Evolutionary conservation across 2,113 vertebrate genomes (phyloP), one percentile per base, ranked within the genome.

Genomic region (Podarcis raffonei): DNA sequence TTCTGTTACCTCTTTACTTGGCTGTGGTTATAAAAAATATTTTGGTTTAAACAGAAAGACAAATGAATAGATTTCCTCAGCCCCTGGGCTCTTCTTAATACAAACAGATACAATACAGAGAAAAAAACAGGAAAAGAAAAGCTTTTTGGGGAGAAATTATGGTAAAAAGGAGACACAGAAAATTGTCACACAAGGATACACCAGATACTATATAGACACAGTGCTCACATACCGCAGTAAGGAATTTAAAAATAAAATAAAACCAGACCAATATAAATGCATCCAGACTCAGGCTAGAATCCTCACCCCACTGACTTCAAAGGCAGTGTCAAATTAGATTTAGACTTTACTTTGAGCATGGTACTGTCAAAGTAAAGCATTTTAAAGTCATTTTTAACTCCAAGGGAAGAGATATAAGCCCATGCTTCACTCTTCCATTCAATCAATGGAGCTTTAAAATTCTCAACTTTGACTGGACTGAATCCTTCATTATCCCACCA

Each of bases 1-100:
- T 76, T 62, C 59, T 76, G 23, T 86, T 90, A 68, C 78, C 68
- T 83, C 37, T 75, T 76, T 93, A 93, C 77, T 79, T 90, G 74
- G 75, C 71, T 37, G 3, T 30, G 30, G 59, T 83, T 86, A 68
- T 25, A 84, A 86, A 76, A 76, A 59, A 65, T 7, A 83, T 81
- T 84, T 85, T 68, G 65, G 42, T 85, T 87, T 83, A 86, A 93
- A 79, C 30, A 66, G 39, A 86, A 16, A 76, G 82, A n/a, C 65
- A 87, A 87, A 87, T 83, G 42, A 77, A 90, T 59, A 1, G 42
- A 88, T 35, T 88, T 76, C 80, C 71, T 83, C 18, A 82, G 80
- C 69, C 69, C 69, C 6, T 77, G 53, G 11, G 59, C 39, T 89
- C 39, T 57, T 77, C 68, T 66, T 53, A 42, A 62, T 71, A 48